Evolutionary conservation across 2,797 vertebrate genomes (phyloP), one percentile per base, ranked within the genome.

Genomic region (Vultur gryphus): DNA sequence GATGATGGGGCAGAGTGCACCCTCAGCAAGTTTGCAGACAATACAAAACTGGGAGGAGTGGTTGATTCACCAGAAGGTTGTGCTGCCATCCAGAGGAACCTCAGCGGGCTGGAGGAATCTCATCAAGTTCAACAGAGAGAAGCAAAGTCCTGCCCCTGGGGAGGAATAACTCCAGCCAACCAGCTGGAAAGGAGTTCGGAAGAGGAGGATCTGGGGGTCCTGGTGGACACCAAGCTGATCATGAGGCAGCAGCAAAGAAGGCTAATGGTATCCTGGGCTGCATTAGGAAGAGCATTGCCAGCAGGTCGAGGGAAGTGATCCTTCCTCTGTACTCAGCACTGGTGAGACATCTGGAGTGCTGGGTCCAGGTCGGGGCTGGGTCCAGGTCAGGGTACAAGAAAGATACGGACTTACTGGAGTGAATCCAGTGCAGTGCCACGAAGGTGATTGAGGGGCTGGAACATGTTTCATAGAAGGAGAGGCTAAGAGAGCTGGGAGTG

Each of bases 321-420:
- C 29, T 86, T 8, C 25, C 35, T 90, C 66, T 64, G 24, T 51
- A 13, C 49, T 49, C 6, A 21, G n/a, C 37, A 13, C 33, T 81
- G 33, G 13, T 88, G 76, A 92, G 77, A 44, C 7, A 23, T 13
- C 15, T 54, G 69, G 59, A 70, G 10, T 57, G 16, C 46, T 79
- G 66, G 13, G 24, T 75, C 20, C 41, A 52, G 15, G 24, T 7
- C 0, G 1, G 28, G 20, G 6, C 39, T 72, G 46, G 23, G 55
- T 41, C 13, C 18, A 59, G 31, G 29, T 77, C 33, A 71, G 39
- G 25, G 4, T 77, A 29, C 62, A 77, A 57, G 46, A 51, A 44
- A 46, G 37, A 33, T 26, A 9, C 0, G 0, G 39, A 26, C 1
- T 5, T 69, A 18, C 35, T 73, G 59, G 25, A 58, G 41, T 0